Conservation (phyloP, 2,888 invertebrate species). For the Nymphalis c-album region DNA sequence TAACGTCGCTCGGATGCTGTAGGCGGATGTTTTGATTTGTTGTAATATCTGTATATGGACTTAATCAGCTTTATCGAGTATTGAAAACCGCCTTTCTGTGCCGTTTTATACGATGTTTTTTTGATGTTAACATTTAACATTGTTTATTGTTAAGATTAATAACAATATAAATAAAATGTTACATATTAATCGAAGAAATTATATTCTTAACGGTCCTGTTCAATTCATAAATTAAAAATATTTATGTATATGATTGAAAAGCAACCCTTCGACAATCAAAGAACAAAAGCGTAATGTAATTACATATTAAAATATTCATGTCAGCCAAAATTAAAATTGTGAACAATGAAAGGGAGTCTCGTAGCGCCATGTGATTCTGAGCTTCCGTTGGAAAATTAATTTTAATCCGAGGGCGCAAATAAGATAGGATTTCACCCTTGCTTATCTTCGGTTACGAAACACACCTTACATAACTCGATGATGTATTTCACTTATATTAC, state of each 20-base stretch:
- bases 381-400: conserved; percentile 74
- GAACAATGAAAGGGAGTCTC: conserved; percentile 61
- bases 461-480: conserved; percentile 47
- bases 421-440: conserved; percentile 75
- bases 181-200: background rate
- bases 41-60: conserved; percentile 29
- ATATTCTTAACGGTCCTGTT: background rate
- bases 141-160: background rate
- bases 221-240: background rate
- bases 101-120: background rate
- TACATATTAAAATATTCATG: conserved; percentile 55
- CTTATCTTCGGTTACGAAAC: conserved; percentile 60
- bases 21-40: conserved; percentile 35
- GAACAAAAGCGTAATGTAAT: conserved; percentile 36
- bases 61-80: conserved; percentile 22
- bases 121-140: background rate
- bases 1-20: conserved; percentile 24
- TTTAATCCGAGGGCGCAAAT: conserved; percentile 74
- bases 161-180: background rate
- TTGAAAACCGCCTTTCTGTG: background rate
- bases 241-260: conserved; percentile 11
- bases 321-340: conserved; percentile 67
- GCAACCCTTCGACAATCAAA: conserved; percentile 44
- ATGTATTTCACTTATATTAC: background rate
- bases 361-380: conserved; percentile 58